Percentiles rank a stretch among this genome's conserved stretches.
Evolutionary conservation across 2,113 vertebrate species (phyloP).

Genomic region (Micronycteris hirsuta): DNA sequence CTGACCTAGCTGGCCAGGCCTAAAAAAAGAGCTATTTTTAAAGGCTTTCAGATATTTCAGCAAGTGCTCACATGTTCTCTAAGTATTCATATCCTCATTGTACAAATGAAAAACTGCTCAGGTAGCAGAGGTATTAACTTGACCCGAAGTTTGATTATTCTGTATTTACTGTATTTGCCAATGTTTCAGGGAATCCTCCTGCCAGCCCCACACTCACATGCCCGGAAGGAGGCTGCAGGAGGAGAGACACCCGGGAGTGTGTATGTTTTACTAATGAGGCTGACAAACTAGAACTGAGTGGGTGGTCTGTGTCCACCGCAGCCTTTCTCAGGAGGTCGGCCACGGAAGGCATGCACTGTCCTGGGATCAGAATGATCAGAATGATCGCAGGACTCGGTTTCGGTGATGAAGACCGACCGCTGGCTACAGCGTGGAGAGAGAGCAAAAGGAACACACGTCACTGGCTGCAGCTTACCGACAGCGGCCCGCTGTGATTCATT

Average conservation of each 20-base stretch:
- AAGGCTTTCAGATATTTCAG: background rate
- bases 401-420: conserved; percentile 1
- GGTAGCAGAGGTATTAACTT: background rate
- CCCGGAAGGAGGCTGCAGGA: background rate
- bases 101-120: background rate
- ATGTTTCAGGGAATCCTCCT: background rate
- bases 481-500: conserved; percentile 61
- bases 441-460: conserved; percentile 57
- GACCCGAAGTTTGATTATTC: background rate
- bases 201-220: background rate
- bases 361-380: background rate
- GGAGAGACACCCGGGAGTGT: no score
- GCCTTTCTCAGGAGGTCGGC: background rate
- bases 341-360: background rate
- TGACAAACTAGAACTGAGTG: background rate
- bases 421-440: background rate
- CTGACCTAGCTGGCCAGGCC: no score
- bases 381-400: background rate
- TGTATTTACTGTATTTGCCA: background rate
- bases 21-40: background rate
- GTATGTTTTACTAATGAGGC: background rate
- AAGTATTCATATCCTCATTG: background rate
- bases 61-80: background rate
- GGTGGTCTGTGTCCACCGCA: background rate
- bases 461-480: conserved; percentile 42